These are phyloP conservation scores for Edolisoma coerulescens DNA, from an alignment of 2,113 vertebrate species.

Conservation along the genomic window DNA sequence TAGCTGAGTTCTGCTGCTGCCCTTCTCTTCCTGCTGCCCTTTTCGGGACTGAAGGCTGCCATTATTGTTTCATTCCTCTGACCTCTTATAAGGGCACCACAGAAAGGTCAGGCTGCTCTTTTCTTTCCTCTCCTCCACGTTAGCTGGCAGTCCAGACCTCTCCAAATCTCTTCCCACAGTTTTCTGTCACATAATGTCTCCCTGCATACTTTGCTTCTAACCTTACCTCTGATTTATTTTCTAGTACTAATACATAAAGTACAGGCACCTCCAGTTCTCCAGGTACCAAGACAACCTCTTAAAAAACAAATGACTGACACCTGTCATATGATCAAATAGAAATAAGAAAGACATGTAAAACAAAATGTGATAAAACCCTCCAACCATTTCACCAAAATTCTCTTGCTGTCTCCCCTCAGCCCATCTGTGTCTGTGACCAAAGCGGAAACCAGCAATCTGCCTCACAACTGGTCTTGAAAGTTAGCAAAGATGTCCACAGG, in stretches of 20 bases:
- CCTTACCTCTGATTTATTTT: neutral
- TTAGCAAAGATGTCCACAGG: neutral
- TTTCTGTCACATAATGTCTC: neutral
- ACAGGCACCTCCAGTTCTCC: neutral
- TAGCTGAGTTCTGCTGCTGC: neutral
- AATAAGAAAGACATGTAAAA: neutral
- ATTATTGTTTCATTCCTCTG: constrained; percentile 45
- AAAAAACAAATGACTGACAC: neutral
- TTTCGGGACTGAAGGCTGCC: constrained; percentile 24
- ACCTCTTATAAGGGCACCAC: constrained; percentile 32
- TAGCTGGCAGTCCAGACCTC: neutral
- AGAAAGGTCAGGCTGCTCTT: constrained; percentile 50
- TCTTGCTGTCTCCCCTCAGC: neutral
- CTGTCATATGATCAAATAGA: neutral
- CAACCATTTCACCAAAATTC: neutral
- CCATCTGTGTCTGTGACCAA: neutral
- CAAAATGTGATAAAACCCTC: neutral
- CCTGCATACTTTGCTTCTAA: neutral
- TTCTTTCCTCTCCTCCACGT: neutral
- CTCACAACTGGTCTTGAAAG: neutral
- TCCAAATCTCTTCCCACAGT: neutral
- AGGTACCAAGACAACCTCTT: neutral
- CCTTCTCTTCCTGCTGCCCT: constrained; percentile 40
- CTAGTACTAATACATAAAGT: neutral
- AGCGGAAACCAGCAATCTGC: neutral